These are phyloP conservation scores for Intellagama lesueurii DNA, from an alignment of 2,797 vertebrate genomes.

Conservation along the genomic window DNA sequence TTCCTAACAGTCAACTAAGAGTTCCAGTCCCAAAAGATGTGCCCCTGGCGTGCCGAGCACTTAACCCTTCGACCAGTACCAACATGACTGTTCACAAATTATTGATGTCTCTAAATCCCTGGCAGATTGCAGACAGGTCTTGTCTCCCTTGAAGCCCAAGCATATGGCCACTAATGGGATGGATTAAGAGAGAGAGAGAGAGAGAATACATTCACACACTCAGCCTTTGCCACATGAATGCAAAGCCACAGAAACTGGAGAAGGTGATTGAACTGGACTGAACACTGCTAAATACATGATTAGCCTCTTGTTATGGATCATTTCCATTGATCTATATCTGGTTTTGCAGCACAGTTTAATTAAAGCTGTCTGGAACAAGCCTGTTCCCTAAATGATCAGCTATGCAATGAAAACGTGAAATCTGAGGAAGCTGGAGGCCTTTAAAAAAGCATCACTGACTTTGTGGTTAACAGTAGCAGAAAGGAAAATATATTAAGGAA, in stretches of 20 bases:
- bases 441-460: conserved; percentile 40
- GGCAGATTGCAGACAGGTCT: conserved; percentile 84
- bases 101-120: conserved; percentile 89
- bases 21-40: conserved; percentile 79
- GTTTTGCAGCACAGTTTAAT: conserved; percentile 81
- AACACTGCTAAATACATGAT: conserved; percentile 82
- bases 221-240: conserved; percentile 73
- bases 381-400: conserved; percentile 74
- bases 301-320: conserved; percentile 83
- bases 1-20: conserved; percentile 79
- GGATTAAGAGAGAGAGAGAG: conserved; percentile 69
- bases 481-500: conserved; percentile 61
- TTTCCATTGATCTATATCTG: conserved; percentile 85
- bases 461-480: conserved; percentile 57
- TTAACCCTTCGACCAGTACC: conserved; percentile 87
- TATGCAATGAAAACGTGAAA: conserved; percentile 72
- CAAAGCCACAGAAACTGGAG: conserved; percentile 75
- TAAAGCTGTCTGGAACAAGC: conserved; percentile 83
- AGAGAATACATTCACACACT: conserved; percentile 72
- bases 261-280: conserved; percentile 79
- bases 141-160: conserved; percentile 80
- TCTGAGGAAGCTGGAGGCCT: conserved; percentile 52
- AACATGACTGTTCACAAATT: conserved; percentile 87
- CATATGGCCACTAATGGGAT: conserved; percentile 87
- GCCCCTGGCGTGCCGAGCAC: conserved; percentile 80